Base-by-base conservation (phyloP, 2,797 vertebrate genomes). In the Euphonia xanthogaster region DNA sequence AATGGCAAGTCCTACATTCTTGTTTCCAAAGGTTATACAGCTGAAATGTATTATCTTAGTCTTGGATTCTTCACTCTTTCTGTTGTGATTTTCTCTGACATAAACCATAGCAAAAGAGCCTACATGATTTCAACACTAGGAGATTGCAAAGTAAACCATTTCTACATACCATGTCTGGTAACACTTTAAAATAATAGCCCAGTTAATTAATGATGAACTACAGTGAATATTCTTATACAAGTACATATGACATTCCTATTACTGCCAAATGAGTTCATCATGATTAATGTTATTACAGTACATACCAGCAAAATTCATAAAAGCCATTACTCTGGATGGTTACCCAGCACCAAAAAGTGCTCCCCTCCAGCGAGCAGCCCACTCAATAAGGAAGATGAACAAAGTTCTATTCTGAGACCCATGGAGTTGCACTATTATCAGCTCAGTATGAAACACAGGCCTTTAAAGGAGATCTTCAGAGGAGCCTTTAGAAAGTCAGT, bases 121-220 rank as follows among this genome's bases (percentile, higher is more conserved):
- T 95, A 97, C 97, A 96, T 95, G 94, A 97, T 98, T 97, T 98
- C 98, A 98, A 96, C 97, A 97, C 97, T 97, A 97, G 95, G 95
- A 97, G 96, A 97, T 97, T 95, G 97, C 97, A 98, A 98, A 98
- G 95, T 98, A 98, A 98, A 98, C 98, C 97, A 97, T 98, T 98
- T 98, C 97, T 97, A 97, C 98, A 98, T 98, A 98, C 98, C 98
- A 98, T 97, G 98, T 98, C 98, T 98, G 98, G 98, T 97, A 98
- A 98, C 98, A 98, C 98, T 98, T 98, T 98, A 98, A 96, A 97
- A 98, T 98, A 98, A 98, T 98, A 97, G 96, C 95, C 93, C 96
- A 93, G 97, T 97, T 98, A 98, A 98, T 98, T 98, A 98, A 98
- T 98, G 97, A 98, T 97, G 97, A 98, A 97, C 97, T 98, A 97